Evolutionary conservation across 2,888 invertebrate genomes (phyloP).

Genomic region (Laspeyria flexula): DNA sequence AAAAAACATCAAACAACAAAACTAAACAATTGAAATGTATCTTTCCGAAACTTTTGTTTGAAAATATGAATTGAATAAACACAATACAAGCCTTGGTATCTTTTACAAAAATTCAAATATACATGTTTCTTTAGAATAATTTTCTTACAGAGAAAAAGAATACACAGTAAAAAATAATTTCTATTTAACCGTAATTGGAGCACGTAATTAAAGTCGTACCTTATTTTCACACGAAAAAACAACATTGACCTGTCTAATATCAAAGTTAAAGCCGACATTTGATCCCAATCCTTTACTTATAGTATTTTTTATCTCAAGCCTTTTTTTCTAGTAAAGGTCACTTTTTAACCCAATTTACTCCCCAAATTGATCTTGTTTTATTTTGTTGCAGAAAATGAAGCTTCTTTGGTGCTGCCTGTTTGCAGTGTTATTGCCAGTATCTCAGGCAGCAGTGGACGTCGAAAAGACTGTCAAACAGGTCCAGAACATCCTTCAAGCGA

Average conservation of each 20-base stretch:
- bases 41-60: too few relatives aligned
- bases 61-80: too few relatives aligned
- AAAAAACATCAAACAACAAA: too few relatives aligned
- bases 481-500: constrained; percentile 86
- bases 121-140: too few relatives aligned
- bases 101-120: too few relatives aligned
- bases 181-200: too few relatives aligned
- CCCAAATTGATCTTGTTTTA: too few relatives aligned
- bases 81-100: too few relatives aligned
- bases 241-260: constrained; percentile 7
- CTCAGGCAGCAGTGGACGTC: constrained; percentile 72
- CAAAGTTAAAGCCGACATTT: constrained; percentile 20
- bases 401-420: constrained; percentile 65
- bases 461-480: constrained; percentile 89
- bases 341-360: neutral
- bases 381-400: constrained; percentile 75
- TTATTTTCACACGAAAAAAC: constrained; percentile 10
- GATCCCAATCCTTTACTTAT: constrained; percentile 10
- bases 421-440: constrained; percentile 51
- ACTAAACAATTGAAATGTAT: too few relatives aligned
- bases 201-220: constrained; percentile 4
- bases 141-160: too few relatives aligned
- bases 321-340: neutral
- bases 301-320: neutral
- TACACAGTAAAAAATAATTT: too few relatives aligned